A percentile compares a stretch with the other conserved stretches of the same genome.
phyloP scores from a whole-genome alignment of 2,888 invertebrate genomes.

The Eupeodes latifasciatus region DNA sequence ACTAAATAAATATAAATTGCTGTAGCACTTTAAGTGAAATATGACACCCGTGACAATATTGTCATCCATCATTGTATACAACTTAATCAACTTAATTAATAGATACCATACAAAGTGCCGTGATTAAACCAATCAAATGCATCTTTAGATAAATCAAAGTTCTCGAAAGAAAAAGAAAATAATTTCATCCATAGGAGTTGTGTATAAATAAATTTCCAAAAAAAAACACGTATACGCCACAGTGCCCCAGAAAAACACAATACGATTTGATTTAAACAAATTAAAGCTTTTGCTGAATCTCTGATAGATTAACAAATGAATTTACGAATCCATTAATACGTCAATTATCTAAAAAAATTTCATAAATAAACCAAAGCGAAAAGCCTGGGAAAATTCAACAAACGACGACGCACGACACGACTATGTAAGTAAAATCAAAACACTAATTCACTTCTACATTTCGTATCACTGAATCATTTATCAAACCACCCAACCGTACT shows the following conservation, averaged over 20 bases:
- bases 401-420: background rate
- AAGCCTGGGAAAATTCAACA: slow-evolving; percentile 14
- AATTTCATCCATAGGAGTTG: background rate
- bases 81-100: slow-evolving; percentile 18
- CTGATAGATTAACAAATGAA: too few species aligned
- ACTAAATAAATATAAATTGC: too few species aligned
- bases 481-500: slow-evolving; percentile 17
- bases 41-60: slow-evolving; percentile 1
- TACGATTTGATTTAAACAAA: background rate
- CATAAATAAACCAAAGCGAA: background rate
- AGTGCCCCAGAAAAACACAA: background rate
- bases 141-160: background rate
- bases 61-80: slow-evolving; percentile 11
- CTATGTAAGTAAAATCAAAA: slow-evolving; percentile 4
- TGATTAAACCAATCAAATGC: background rate
- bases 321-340: background rate
- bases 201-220: background rate
- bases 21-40: background rate
- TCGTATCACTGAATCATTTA: slow-evolving; percentile 7
- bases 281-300: background rate
- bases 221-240: slow-evolving; percentile 23
- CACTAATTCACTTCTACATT: background rate
- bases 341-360: background rate
- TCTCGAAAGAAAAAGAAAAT: background rate
- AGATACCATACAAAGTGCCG: background rate